Evolutionary conservation across 2,888 invertebrate genomes (phyloP), one percentile per base, ranked within the genome.

Genomic region (Leptothorax acervorum): DNA sequence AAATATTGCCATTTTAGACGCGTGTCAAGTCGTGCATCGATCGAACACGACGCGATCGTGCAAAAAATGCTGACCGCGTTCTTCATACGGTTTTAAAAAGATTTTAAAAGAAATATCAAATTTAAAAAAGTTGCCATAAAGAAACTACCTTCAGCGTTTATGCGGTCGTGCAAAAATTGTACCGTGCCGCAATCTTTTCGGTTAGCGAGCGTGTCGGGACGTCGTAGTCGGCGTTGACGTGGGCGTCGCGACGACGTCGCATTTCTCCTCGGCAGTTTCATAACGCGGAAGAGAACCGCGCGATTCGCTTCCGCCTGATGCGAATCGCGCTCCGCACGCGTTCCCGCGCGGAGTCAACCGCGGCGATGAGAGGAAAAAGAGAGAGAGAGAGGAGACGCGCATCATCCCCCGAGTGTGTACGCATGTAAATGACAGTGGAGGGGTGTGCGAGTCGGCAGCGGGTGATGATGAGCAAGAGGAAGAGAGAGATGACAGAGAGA

Each of bases 341-440:
- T 63, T 70, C 62, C 78, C 75, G 70, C 87, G 70, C 84, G 89
- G 68, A 79, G 74, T 87, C 85, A 78, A 73, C 74, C 63, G 65
- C 87, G 83, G 65, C 87, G 83, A 23, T 2, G 53, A 68, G 63
- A 78, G 85, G 62, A 83, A 82, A 83, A 65, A 71, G 65, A 35
- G 18, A 31, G 3, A 83, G 70, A 85, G 66, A 57, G 48, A 31
- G 31, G 62, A 84, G 55, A 75, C 78, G 82, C 70, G 84, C 78
- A 82, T 75, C 63, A 71, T 65, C 66, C 78, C 85, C 76, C 53
- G 82, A 62, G 89, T 82, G 86, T 85, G 87, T 84, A 88, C 87
- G 91, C 89, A 88, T 91, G 91, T 90, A 89, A 90, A 90, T 90
- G 92, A 90, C 90, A 89, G 89, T 78, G 84, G 86, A 82, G 87